Evolutionary conservation across 2,113 vertebrate genomes (phyloP).

Genomic region (Podilymbus podiceps): DNA sequence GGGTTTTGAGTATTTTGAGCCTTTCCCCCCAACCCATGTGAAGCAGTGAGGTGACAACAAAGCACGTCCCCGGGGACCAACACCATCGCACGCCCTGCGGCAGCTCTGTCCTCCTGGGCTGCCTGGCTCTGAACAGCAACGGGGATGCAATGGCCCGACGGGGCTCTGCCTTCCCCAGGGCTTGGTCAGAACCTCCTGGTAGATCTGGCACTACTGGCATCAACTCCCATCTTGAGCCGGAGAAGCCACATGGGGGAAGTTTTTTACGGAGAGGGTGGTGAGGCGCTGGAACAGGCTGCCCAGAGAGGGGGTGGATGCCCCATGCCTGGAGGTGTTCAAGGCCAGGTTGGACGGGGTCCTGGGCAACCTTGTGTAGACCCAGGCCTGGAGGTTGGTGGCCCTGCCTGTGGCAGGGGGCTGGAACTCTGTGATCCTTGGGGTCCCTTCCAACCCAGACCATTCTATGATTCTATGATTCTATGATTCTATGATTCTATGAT

Average conservation of each 20-base stretch:
- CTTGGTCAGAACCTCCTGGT: neutral
- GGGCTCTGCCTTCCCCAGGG: neutral
- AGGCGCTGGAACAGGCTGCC: no score
- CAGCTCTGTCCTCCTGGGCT: neutral
- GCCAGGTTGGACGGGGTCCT: no score
- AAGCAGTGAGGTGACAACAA: neutral
- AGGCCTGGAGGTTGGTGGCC: no score
- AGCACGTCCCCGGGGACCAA: neutral
- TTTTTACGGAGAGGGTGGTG: no score
- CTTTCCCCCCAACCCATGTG: neutral
- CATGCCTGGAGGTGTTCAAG: no score
- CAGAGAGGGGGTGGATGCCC: no score
- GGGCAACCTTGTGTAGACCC: no score
- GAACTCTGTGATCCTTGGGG: no score
- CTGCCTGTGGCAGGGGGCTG: no score
- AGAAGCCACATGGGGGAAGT: neutral
- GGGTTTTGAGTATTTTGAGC: neutral
- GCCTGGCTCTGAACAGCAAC: neutral
- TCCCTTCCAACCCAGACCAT: no score
- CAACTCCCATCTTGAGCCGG: rapidly evolving
- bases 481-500: no score
- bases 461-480: no score
- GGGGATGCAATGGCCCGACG: rapidly evolving
- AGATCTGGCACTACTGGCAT: neutral
- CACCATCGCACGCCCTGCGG: rapidly evolving